Evolutionary conservation across 2,113 vertebrate genomes (phyloP).

Genomic region (Hemiprocne comata): DNA sequence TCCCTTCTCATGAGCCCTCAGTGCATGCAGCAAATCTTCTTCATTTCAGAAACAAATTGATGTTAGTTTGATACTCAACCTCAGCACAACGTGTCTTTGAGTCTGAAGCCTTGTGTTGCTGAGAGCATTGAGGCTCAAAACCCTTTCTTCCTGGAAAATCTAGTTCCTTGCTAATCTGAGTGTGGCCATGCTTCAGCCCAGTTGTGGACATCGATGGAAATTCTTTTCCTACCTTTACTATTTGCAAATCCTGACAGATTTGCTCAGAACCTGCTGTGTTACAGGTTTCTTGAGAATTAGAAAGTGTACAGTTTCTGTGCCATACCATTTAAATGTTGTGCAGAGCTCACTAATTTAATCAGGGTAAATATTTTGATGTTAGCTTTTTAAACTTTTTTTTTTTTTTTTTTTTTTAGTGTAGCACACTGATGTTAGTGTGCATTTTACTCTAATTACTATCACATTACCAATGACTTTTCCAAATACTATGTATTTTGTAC

Average conservation of each 20-base stretch:
- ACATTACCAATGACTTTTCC: constrained; percentile 58
- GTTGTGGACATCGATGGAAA: background rate
- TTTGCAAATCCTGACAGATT: background rate
- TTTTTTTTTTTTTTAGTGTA: background rate
- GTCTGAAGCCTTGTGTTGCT: background rate
- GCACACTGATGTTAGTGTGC: background rate
- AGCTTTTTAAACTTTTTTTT: background rate
- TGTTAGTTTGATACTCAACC: background rate
- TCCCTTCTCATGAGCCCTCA: background rate
- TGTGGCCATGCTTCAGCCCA: background rate
- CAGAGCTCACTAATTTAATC: background rate
- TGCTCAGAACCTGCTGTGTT: background rate
- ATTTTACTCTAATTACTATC: constrained; percentile 42
- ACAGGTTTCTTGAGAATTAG: background rate
- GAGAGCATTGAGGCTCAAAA: background rate
- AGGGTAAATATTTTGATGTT: background rate
- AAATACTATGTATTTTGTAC: constrained; percentile 32
- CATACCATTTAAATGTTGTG: background rate
- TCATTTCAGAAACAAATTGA: background rate
- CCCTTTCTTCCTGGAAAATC: background rate
- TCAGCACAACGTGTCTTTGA: background rate
- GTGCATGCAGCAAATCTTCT: background rate
- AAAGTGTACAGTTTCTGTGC: background rate
- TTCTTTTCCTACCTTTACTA: background rate
- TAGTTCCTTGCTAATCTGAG: background rate